Evolutionary conservation across 2,797 vertebrate species (phyloP).

Genomic region (Sebastes itinus): DNA sequence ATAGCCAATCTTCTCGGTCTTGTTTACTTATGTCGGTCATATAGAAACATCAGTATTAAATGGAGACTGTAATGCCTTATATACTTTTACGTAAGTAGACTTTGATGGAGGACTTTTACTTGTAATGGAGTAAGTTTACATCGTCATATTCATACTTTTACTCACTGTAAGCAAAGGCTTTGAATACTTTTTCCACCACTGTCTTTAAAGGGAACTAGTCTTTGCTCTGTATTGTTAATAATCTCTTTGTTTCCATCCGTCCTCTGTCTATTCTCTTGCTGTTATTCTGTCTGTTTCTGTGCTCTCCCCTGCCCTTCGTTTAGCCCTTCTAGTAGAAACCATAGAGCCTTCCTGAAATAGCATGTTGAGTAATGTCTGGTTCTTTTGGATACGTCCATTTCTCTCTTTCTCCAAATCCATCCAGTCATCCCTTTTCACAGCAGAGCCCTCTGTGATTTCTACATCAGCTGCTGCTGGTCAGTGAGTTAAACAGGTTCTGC

Average conservation of each 20-base stretch:
- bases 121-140: not conserved
- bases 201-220: not conserved
- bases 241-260: not conserved
- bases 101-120: not conserved
- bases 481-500: conserved; percentile 54
- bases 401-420: conserved; percentile 32
- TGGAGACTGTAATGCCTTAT: too few species aligned
- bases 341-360: conserved; percentile 73
- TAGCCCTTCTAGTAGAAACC: conserved; percentile 55
- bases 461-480: conserved; percentile 33
- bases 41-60: too few species aligned
- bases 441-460: conserved; percentile 41
- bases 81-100: not conserved
- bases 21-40: too few species aligned
- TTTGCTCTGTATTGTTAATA: not conserved
- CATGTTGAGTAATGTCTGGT: conserved; percentile 81
- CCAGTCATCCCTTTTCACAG: conserved; percentile 53
- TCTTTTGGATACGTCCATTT: conserved; percentile 64
- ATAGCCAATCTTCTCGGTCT: too few species aligned
- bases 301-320: conserved; percentile 45
- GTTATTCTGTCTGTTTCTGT: conserved; percentile 56
- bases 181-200: too few species aligned
- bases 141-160: not conserved
- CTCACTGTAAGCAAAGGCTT: not conserved
- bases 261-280: not conserved